phyloP scores from a whole-genome alignment of 2,113 vertebrate species.

The Bubo scandiacus region DNA sequence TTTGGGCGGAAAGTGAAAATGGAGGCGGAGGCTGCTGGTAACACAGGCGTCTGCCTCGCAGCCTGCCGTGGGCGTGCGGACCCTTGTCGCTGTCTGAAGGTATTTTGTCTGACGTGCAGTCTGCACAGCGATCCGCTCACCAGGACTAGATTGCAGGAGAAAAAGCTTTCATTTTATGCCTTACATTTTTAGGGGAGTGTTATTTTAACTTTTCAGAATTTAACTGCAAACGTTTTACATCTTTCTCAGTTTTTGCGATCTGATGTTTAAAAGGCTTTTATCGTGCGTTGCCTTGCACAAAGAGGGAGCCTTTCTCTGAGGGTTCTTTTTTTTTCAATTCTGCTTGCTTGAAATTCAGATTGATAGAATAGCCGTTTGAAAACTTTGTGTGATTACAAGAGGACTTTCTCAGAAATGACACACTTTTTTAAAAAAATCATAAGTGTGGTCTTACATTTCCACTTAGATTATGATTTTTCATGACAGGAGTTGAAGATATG shows the following conservation, averaged over 20 bases:
- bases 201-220: neutral
- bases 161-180: neutral
- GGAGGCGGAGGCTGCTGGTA: neutral
- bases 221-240: neutral
- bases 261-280: neutral
- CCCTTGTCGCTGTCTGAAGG: neutral
- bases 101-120: neutral
- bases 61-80: neutral
- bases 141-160: neutral
- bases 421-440: neutral
- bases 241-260: neutral
- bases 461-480: neutral
- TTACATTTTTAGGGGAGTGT: neutral
- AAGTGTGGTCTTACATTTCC: neutral
- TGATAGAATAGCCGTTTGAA: neutral
- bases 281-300: neutral
- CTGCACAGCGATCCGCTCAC: neutral
- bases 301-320: neutral
- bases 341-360: neutral
- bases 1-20: neutral
- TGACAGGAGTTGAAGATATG: neutral
- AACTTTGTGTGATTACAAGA: neutral
- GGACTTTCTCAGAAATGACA: neutral
- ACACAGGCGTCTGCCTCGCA: neutral
- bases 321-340: neutral